Evolutionary conservation across 2,888 invertebrate genomes (phyloP), one percentile per base, ranked within the genome.

Genomic region (Cephus spinipes): DNA sequence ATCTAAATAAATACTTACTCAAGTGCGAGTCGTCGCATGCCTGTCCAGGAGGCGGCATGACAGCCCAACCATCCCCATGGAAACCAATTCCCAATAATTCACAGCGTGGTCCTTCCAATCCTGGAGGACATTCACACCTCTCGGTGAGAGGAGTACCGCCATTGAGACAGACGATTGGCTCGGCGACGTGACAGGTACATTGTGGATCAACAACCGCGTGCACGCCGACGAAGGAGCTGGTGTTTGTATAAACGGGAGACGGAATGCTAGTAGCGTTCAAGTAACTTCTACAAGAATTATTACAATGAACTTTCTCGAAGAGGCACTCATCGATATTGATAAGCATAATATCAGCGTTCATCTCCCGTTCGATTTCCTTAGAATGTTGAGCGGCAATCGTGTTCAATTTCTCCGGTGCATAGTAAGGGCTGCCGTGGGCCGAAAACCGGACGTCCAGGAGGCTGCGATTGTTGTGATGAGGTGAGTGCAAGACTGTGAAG

Each of bases 381-480:
- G 96, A 94, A 87, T 96, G 94, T 79, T 94, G 94, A 11, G 95
- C 94, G n/a, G 97, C 94, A 88, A 97, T 95, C 11, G 97, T 97
- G 87, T 99, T 97, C 12, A 99, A 93, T 88, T 96, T 96, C 90
- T 97, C 97, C 0, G 98, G 94, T 0, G 96, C 94, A 90, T 98
- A 98, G 91, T 98, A 98, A 0, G 98, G 98, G 0, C 98, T 98
- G 0, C 98, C 98, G 89, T 98, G 98, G 0, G 97, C 98, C 0
- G 98, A 96, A 90, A 96, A 99, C 83, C 98, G 93, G 0, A 99
- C 96, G 88, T 99, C 98, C 80, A 97, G 92, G 12, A 95, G 93
- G 1, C 94, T 93, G 15, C 90, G 88, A 79, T 93, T 93, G 69
- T 92, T 92, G 81, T 94, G 94, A 85, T 95, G 95, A 1, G 94